Evolutionary conservation across 2,797 vertebrate species (phyloP).

Genomic region (Babyrousa celebensis): DNA sequence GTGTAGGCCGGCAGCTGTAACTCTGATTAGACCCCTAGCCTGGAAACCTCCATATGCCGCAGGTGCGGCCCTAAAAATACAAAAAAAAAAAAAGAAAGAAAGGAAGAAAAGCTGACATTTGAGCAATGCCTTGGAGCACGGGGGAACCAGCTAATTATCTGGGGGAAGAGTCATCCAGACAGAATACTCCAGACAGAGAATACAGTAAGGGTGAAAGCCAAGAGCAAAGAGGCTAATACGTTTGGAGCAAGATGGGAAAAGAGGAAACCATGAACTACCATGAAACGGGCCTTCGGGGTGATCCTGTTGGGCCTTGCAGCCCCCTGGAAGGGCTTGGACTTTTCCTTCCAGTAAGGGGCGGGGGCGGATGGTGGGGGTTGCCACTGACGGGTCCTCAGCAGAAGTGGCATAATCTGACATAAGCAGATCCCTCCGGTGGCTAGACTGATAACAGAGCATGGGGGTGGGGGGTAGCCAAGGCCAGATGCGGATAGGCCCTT

Average conservation of each 20-base stretch:
- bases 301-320: background rate
- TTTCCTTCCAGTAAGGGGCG: background rate
- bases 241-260: background rate
- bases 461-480: too few relatives aligned
- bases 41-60: too few relatives aligned
- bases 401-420: background rate
- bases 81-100: too few relatives aligned
- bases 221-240: background rate
- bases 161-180: background rate
- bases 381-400: background rate
- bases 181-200: background rate
- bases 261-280: fast-evolving
- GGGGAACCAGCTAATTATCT: background rate
- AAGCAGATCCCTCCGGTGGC: background rate
- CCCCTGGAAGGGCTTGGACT: background rate
- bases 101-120: background rate
- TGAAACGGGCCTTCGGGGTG: too few relatives aligned
- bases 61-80: too few relatives aligned
- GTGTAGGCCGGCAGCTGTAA: too few relatives aligned
- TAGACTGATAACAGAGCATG: background rate
- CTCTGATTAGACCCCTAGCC: too few relatives aligned
- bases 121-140: background rate
- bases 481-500: background rate
- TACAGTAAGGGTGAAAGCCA: background rate
- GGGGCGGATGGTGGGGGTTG: background rate